These are phyloP conservation scores for Sinosuthora webbiana DNA, from an alignment of 2,113 vertebrate species.

Conservation along the genomic window DNA sequence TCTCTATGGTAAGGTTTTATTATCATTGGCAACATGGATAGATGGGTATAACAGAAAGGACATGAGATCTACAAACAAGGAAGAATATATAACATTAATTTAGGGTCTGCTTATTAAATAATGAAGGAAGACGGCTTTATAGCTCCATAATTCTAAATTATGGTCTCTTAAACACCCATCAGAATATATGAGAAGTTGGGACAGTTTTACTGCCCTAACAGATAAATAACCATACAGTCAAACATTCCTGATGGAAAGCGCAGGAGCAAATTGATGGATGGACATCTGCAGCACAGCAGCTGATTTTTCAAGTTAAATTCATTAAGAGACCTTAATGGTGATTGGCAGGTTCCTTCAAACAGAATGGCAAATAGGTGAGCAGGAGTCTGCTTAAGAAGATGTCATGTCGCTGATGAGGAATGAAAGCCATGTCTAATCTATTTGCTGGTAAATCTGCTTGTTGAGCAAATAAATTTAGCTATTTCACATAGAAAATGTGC, in stretches of 20 bases:
- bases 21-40: neutral
- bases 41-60: neutral
- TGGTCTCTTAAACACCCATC: constrained; percentile 21
- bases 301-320: constrained; percentile 23
- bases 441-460: constrained; percentile 39
- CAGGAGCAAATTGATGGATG: constrained; percentile 1
- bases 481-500: neutral
- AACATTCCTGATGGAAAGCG: neutral
- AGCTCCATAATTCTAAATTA: constrained; percentile 32
- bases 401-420: constrained; percentile 5
- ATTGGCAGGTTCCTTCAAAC: constrained; percentile 36
- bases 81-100: neutral
- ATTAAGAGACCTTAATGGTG: constrained; percentile 38
- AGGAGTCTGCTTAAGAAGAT: constrained; percentile 8
- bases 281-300: neutral
- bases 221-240: constrained; percentile 39
- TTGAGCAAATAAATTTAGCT: constrained; percentile 29
- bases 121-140: constrained; percentile 35
- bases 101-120: constrained; percentile 17
- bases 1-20: neutral
- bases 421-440: constrained; percentile 45
- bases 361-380: neutral
- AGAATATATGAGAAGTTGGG: constrained; percentile 5
- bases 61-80: neutral
- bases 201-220: constrained; percentile 26